Evolutionary conservation across 2,113 vertebrate genomes (phyloP).

Genomic region (Atractosteus spatula): DNA sequence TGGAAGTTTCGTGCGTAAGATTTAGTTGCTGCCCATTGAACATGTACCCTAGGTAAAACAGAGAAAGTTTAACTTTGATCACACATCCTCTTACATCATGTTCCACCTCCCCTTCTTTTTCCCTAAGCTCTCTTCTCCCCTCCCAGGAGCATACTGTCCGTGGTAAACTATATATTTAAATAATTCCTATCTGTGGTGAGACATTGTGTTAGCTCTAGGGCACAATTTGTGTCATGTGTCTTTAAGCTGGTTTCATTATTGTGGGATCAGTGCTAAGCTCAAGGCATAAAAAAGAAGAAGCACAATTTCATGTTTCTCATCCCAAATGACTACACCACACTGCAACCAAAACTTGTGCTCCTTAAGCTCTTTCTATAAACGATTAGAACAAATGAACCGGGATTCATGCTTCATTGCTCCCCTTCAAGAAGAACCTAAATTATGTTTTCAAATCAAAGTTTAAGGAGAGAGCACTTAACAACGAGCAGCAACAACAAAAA

Average conservation of each 20-base stretch:
- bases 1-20: neutral
- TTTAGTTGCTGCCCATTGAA: too few relatives aligned
- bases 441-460: too few relatives aligned
- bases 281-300: neutral
- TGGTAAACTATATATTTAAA: neutral
- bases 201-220: neutral
- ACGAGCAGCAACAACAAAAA: too few relatives aligned
- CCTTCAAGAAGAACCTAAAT: too few relatives aligned
- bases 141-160: neutral
- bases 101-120: too few relatives aligned
- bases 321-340: neutral
- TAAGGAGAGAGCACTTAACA: too few relatives aligned
- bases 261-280: neutral
- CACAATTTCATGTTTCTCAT: neutral
- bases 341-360: neutral
- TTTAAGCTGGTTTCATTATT: conserved; percentile 8
- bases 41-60: neutral
- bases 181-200: neutral
- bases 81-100: neutral
- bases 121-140: neutral
- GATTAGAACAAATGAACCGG: neutral
- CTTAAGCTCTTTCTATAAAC: neutral
- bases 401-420: neutral
- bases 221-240: neutral
- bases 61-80: neutral